Conservation (phyloP, 2,888 invertebrate genomes). For the Drosophila mimetica region DNA sequence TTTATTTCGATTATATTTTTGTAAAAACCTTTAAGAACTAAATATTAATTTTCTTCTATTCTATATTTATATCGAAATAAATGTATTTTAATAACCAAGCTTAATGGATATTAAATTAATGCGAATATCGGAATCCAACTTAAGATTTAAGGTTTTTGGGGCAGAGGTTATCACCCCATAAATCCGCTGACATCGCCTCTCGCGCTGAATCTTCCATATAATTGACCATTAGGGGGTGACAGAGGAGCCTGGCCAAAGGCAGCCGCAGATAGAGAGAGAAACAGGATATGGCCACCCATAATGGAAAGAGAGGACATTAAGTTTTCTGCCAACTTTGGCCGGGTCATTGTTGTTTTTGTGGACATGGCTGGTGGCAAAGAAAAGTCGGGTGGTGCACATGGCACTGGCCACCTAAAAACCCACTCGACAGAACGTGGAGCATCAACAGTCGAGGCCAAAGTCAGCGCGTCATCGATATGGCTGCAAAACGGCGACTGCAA, state of each 20-base stretch:
- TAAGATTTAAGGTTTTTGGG: neutral
- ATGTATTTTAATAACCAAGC: too few species aligned
- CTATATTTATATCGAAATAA: too few species aligned
- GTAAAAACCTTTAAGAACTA: too few species aligned
- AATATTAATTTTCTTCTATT: too few species aligned
- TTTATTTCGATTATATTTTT: too few species aligned
- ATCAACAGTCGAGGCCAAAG: constrained; percentile 75
- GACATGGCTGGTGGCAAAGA: constrained; percentile 64
- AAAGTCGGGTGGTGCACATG: constrained; percentile 39
- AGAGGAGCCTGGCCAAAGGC: neutral
- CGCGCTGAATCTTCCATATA: constrained; percentile 1
- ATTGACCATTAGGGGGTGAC: constrained; percentile 1
- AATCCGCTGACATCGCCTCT: neutral
- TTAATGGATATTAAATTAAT: neutral
- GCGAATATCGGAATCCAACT: neutral
- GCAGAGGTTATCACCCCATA: neutral
- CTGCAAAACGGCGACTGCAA: constrained; percentile 50
- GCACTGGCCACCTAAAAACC: neutral
- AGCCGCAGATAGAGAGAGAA: neutral
- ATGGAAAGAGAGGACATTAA: constrained; percentile 68
- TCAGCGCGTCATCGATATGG: constrained; percentile 77
- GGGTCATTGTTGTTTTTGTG: constrained; percentile 47
- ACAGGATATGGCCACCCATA: constrained; percentile 18
- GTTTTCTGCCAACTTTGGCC: constrained; percentile 72
- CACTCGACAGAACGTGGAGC: constrained; percentile 34